Percentiles rank a stretch among this genome's conserved stretches.
Evolutionary conservation across 2,888 invertebrate genomes (phyloP).

Genomic region (Noctuana brunneofusca): DNA sequence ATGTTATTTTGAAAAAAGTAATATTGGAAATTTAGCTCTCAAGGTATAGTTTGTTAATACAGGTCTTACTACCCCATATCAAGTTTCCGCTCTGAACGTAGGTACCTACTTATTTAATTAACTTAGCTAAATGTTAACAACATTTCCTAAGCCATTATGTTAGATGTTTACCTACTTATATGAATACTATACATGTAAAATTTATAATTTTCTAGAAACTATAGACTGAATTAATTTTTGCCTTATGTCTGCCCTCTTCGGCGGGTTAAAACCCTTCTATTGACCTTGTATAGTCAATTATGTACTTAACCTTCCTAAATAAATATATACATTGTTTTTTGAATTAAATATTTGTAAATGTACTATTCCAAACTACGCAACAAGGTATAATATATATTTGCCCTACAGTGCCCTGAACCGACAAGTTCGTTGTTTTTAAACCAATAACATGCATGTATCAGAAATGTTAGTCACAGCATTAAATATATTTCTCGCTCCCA

Average conservation of each 20-base stretch:
- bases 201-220: constrained; percentile 42
- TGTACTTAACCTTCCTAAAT: constrained; percentile 44
- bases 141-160: constrained; percentile 22
- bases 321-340: constrained; percentile 40
- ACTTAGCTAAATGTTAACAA: constrained; percentile 15
- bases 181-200: constrained; percentile 19
- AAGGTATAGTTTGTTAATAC: too few species aligned
- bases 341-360: background rate
- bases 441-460: too few species aligned
- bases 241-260: constrained; percentile 45
- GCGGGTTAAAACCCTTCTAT: constrained; percentile 41
- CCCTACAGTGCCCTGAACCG: too few species aligned
- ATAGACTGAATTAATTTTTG: constrained; percentile 58
- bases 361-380: background rate
- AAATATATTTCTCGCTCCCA: too few species aligned
- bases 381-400: background rate
- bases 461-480: too few species aligned
- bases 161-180: constrained; percentile 24
- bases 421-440: too few species aligned
- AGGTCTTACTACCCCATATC: too few species aligned
- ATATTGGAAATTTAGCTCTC: too few species aligned
- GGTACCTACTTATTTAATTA: background rate
- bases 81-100: too few species aligned
- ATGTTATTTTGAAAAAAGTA: too few species aligned
- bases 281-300: constrained; percentile 48